A percentile compares a stretch with the other conserved stretches of the same genome.
These are phyloP conservation scores for Achroia grisella DNA, from an alignment of 1,140 invertebrate genomes.

Conservation along the genomic window DNA sequence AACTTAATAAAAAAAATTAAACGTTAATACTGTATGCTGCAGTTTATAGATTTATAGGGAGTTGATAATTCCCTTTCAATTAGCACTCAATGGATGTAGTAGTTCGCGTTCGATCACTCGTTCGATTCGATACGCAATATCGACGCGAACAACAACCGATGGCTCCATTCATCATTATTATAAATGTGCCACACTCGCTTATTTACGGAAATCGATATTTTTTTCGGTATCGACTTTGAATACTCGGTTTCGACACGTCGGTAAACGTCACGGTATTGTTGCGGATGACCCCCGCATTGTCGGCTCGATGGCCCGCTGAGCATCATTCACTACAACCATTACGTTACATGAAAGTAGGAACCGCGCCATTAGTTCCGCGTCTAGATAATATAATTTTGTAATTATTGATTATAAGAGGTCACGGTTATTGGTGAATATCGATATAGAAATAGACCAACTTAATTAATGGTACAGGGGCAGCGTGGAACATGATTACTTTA, in stretches of 20 bases:
- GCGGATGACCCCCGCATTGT: constrained; percentile 62
- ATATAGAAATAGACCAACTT: constrained; percentile 33
- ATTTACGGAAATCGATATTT: constrained; percentile 74
- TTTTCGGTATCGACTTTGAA: constrained; percentile 66
- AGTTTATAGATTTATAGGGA: constrained; percentile 66
- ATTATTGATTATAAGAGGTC: constrained; percentile 66
- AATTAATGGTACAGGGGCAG: constrained; percentile 37
- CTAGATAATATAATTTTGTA: constrained; percentile 55
- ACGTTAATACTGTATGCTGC: constrained; percentile 24
- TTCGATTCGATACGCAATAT: constrained; percentile 63
- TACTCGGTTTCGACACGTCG: constrained; percentile 57
- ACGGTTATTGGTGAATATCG: constrained; percentile 41
- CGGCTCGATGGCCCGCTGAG: constrained; percentile 33
- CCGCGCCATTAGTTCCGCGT: constrained; percentile 53
- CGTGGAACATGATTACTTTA: constrained; percentile 26
- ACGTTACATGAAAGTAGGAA: constrained; percentile 32
- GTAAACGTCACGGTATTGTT: constrained; percentile 65
- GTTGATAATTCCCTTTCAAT: constrained; percentile 66
- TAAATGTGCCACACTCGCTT: constrained; percentile 72
- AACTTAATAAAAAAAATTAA: constrained; percentile 1
- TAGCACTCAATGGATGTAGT: constrained; percentile 53
- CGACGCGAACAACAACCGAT: constrained; percentile 50
- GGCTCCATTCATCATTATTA: constrained; percentile 72
- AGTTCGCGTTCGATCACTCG: constrained; percentile 48
- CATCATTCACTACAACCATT: constrained; percentile 22